Base-by-base conservation (phyloP, 2,797 vertebrate genomes). In the Ispidina picta region DNA sequence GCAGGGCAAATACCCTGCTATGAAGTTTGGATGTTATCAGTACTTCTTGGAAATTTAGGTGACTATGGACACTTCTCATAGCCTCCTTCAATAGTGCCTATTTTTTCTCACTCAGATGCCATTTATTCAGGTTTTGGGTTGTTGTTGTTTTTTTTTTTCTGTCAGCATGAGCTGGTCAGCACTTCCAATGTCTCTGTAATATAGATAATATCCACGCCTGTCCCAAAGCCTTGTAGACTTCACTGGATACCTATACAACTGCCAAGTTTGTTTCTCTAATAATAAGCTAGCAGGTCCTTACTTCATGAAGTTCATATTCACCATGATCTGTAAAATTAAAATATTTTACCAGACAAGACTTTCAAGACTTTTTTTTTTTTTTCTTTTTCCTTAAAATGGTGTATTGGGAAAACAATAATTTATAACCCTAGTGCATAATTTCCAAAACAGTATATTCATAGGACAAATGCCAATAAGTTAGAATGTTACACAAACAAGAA, bases 371-470 rank as follows among this genome's bases (percentile, higher is more conserved):
- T 29, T 41, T 55, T 29, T 52, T 81, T 92, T 87, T 39, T 37
- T 39, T 37, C 37, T 37, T 37, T 39, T 56, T 48, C 12, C 44
- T 80, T 89, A 19, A 90, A 92, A 83, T 78, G 46, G 73, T 79
- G 41, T 63, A 68, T 79, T 92, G 94, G 92, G 93, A 96, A 95
- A 96, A 95, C 91, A 89, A 71, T 92, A 83, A 96, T 97, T 96
- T 96, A 96, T 83, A 94, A 86, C 88, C 78, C 39, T 8, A 46
- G 62, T 92, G 85, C 90, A 49, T 91, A 88, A 95, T 95, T 96
- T 97, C 91, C 92, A 96, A 94, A 96, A 46, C 83, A 93, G 96
- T 97, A 97, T 97, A 90, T 97, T 95, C 82, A n/a, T 97, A 97
- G 96, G 97, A 96, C 92, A 95, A 86, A 95, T 94, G 96, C 97